Percentiles rank a stretch among this genome's conserved stretches.
These are phyloP conservation scores for Prosopocoilus inquinatus DNA, from an alignment of 2,888 invertebrate genomes.

Conservation along the genomic window DNA sequence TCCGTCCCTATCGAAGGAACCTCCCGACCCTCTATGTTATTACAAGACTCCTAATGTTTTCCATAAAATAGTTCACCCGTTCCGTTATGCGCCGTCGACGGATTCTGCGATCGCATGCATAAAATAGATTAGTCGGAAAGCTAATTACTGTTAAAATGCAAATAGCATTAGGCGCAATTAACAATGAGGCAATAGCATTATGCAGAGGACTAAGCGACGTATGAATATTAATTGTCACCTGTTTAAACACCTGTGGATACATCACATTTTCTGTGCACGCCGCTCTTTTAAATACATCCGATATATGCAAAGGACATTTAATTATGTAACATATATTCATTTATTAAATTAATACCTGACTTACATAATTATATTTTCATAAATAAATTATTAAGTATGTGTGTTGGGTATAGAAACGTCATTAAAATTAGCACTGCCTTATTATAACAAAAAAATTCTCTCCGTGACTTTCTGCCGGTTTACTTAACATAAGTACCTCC, in stretches of 20 bases:
- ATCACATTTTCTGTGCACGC: constrained; percentile 31
- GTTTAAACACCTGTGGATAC: constrained; percentile 33
- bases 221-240: constrained; percentile 33
- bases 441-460: not conserved
- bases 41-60: constrained; percentile 21
- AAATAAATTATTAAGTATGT: not conserved
- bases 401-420: not conserved
- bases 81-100: not conserved
- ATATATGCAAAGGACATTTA: constrained; percentile 24
- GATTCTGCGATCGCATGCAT: too few species aligned
- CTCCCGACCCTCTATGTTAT: constrained; percentile 18
- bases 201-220: constrained; percentile 6
- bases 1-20: constrained; percentile 22
- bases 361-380: constrained; percentile 4
- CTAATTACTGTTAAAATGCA: not conserved
- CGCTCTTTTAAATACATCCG: constrained; percentile 24
- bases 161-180: not conserved
- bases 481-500: too few species aligned
- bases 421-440: not conserved
- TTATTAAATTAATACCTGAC: constrained; percentile 9
- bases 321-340: constrained; percentile 15
- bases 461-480: too few species aligned
- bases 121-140: not conserved
- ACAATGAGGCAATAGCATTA: constrained; percentile 3
- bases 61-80: constrained; percentile 9